These are phyloP conservation scores for Hassar affinis DNA, from an alignment of 2,113 vertebrate genomes.

Conservation along the genomic window DNA sequence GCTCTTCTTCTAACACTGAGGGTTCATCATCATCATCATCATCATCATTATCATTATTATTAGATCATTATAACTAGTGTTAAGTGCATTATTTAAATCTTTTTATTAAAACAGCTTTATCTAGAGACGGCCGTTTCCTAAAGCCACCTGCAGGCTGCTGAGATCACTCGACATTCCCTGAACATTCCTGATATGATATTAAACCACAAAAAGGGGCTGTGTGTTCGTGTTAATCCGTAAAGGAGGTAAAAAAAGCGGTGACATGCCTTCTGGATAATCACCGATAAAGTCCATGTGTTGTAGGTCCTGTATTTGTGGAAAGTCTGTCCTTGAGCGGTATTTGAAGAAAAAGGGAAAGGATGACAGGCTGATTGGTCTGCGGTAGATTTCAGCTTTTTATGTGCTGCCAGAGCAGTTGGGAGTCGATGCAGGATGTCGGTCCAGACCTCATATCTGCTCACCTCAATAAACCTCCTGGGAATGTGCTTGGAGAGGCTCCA, in stretches of 20 bases:
- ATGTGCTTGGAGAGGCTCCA: not conserved
- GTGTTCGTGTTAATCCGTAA: not conserved
- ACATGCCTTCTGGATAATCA: not conserved
- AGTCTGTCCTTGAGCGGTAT: conserved; percentile 57
- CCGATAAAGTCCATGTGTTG: too few relatives aligned
- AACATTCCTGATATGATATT: not conserved
- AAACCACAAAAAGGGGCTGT: not conserved
- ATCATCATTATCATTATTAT: too few relatives aligned
- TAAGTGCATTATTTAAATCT: too few relatives aligned
- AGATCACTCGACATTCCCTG: not conserved
- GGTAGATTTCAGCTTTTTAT: conserved; percentile 47
- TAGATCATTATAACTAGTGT: too few relatives aligned
- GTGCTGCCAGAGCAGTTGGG: conserved; percentile 36
- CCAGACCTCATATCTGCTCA: not conserved
- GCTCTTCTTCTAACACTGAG: too few relatives aligned
- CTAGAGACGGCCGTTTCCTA: not conserved
- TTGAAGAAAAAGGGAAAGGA: conserved; percentile 35
- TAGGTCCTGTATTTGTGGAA: conserved; percentile 21
- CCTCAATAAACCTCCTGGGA: not conserved
- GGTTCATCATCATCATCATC: too few relatives aligned
- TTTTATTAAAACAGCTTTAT: not conserved
- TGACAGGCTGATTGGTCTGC: conserved; percentile 44
- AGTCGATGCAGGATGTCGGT: not conserved
- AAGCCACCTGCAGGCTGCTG: not conserved
- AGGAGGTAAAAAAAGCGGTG: not conserved